Evolutionary conservation across 2,113 vertebrate species (phyloP).

Genomic region (Lasiurus borealis): DNA sequence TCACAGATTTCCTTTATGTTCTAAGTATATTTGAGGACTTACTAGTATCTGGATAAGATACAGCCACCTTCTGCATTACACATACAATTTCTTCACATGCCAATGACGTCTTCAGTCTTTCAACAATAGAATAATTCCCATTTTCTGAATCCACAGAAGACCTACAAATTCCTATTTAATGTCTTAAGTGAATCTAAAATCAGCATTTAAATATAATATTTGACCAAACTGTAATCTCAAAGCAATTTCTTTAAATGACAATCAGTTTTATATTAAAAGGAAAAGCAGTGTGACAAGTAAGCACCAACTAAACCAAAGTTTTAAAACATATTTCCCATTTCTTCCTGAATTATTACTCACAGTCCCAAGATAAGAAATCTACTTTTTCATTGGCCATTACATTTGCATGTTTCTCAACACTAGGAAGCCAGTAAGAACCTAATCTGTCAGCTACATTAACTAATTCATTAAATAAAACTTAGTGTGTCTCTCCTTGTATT

Average conservation of each 20-base stretch:
- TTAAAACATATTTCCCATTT: conserved; percentile 42
- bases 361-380: background rate
- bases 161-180: conserved; percentile 38
- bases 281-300: conserved; percentile 27
- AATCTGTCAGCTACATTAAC: conserved; percentile 54
- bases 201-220: conserved; percentile 44
- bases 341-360: conserved; percentile 46
- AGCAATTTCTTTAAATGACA: conserved; percentile 19
- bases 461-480: conserved; percentile 32
- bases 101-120: conserved; percentile 21
- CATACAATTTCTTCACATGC: background rate
- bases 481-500: conserved; percentile 32
- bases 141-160: conserved; percentile 48
- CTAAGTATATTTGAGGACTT: background rate
- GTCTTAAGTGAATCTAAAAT: background rate
- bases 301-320: conserved; percentile 10
- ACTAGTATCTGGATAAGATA: background rate
- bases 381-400: background rate
- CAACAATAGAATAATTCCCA: background rate
- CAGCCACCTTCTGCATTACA: background rate
- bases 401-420: conserved; percentile 65
- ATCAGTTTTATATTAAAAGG: conserved; percentile 41
- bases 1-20: background rate
- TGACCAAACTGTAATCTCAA: conserved; percentile 18
- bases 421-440: conserved; percentile 62